Evolutionary conservation across 2,888 invertebrate species (phyloP), one percentile per base, ranked within the genome.

Genomic region (Byasa hedistus): DNA sequence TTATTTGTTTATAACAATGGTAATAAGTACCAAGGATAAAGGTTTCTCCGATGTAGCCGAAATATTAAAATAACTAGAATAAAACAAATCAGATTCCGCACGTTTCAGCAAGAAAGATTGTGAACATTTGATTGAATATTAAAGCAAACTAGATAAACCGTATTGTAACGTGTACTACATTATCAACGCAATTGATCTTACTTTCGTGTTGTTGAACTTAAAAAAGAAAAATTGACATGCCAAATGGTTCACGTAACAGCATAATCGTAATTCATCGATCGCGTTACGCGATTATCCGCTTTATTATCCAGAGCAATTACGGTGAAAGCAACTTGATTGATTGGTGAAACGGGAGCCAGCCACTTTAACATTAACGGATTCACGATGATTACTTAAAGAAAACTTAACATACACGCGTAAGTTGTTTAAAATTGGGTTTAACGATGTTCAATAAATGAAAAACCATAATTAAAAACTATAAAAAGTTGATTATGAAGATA

Each of bases 301-400:
- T 82, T 83, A 84, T 81, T 81, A 75, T 72, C 62, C 73, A 64
- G 24, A 69, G 68, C 77, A 77, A 84, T 86, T 86, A 85, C 76
- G 73, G 81, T 79, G 86, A 86, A 87, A 86, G 84, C 81, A 69
- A 72, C 69, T 23, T 79, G 78, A 83, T 80, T 79, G 80, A 84
- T 83, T 69, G 75, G 80, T 78, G 81, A 80, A 83, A 81, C 78
- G 76, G 61, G 60, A n/a, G 61, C 59, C 58, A 59, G 48, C 63
- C 73, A 71, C 57, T 51, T 48, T 55, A 60, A 55, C 24, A 24
- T 55, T 71, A 48, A 68, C 73, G 70, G 70, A 74, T n/a, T 74
- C 70, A 72, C 65, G 65, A 63, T 52, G 32, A 64, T 52, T 57
- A 57, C 23, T 61, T 61, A 69, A 68, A 65, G 60, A 3, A 48